Evolutionary conservation across 2,797 vertebrate species (phyloP), one percentile per base, ranked within the genome.

Genomic region (Ispidina lecontei): DNA sequence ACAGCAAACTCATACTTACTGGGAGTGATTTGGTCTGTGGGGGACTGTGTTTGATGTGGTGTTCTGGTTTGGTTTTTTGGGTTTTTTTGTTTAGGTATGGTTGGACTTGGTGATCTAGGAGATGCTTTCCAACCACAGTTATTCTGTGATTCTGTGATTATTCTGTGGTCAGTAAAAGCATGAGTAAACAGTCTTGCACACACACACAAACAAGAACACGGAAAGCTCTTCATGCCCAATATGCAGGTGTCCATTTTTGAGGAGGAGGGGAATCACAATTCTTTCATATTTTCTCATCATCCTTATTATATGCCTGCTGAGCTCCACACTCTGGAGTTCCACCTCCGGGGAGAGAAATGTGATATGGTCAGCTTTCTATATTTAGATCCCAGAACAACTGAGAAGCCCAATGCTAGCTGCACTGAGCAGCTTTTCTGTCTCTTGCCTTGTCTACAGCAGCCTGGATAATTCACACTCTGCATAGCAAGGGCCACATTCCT

Each of bases 381-480:
- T 84, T 94, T 94, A 96, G 93, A 91, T 55, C 41, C 0, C 2
- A 85, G 78, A 95, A 93, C 81, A 96, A 92, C 89, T 58, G 37
- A 94, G 74, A 79, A 79, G 56, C 21, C 54, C 33, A 10, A 14
- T 2, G 18, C 22, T 0, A 41, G 88, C 64, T 41, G 77, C 54
- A 33, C 43, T 4, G 68, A 87, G 47, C 31, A 58, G 39, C 18
- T 44, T 41, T 56, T 81, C 69, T 29, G 62, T 52, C 78, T 86
- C 73, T 16, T 69, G 60, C 49, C 18, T 17, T 41, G 81, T 47
- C 83, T 49, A 52, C 47, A 59, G 51, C 35, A 91, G 91, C 74
- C 70, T 43, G 60, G 75, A 55, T 41, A 56, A 85, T 41, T 64
- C 37, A 69, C 2, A 4, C 37, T 35, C 81, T 47, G 81, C 72